Base-by-base conservation (phyloP, 2,797 vertebrate genomes). In the Micropoecilia bifurca region DNA sequence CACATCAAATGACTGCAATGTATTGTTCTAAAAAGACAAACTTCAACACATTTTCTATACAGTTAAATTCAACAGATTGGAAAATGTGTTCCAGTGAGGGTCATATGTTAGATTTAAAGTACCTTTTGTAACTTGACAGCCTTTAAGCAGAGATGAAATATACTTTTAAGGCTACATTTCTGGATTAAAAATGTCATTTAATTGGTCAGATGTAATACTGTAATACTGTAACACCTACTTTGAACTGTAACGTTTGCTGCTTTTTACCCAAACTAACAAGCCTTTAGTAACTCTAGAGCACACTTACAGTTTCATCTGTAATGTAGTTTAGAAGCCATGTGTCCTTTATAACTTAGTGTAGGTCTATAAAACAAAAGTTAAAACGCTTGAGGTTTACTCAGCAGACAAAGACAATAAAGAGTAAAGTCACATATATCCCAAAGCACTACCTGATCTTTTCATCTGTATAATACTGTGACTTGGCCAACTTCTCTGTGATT, bases 401-500 rank as follows among this genome's bases (percentile, higher is more conserved):
- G 13, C 41, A 45, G 5, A 71, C 22, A 45, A 71, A 68, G 36
- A 22, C 18, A 25, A 22, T 12, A 41, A 66, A 39, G 33, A 20
- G 8, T 39, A 39, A 41, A 46, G 41, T 46, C 41, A 16, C 18
- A 45, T 7, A 16, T 25, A 43, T 77, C n/a, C 30, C 20, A 71
- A 71, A 69, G 61, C 25, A 36, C 18, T 47, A 50, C 12, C 2
- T 14, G 43, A 41, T 28, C 61, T 57, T 72, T 76, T 48, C 45
- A 30, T 75, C 57, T 61, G 78, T 61, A 14, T 48, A 53, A 63
- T 20, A 12, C 47, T 14, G 66, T 39, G 77, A 73, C 72, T 84
- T 8, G 77, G 77, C 43, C 71, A 14, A 59, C 71, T 83, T 46
- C 83, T 86, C 80, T 80, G 59, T 48, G 86, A 83, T 80, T 89